phyloP scores from a whole-genome alignment of 2,888 invertebrate species.

The Lepeophtheirus nordmannii region DNA sequence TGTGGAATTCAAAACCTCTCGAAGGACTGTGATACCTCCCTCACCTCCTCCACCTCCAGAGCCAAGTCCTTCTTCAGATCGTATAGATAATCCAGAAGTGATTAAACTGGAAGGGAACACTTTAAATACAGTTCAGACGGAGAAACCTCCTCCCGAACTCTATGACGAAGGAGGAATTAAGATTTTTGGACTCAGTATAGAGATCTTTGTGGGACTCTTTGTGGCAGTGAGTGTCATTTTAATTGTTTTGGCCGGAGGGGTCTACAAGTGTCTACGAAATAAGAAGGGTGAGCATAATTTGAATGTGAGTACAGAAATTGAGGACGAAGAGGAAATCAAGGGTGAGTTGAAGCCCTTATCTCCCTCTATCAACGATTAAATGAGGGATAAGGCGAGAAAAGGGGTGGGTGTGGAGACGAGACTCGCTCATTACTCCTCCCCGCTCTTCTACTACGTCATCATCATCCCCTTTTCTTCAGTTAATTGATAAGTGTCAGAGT shows the following conservation, averaged over 20 bases:
- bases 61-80: not conserved
- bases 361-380: slow-evolving; percentile 5
- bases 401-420: too few relatives aligned
- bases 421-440: too few relatives aligned
- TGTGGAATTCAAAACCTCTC: slow-evolving; percentile 12
- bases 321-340: not conserved
- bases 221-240: not conserved
- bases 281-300: not conserved
- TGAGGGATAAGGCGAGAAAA: not conserved
- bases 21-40: not conserved
- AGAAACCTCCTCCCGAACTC: not conserved
- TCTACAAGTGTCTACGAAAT: not conserved
- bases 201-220: not conserved
- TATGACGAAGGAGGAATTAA: not conserved
- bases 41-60: not conserved
- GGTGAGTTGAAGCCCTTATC: not conserved
- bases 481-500: too few relatives aligned
- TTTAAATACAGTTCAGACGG: not conserved
- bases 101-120: not conserved
- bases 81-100: not conserved
- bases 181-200: not conserved
- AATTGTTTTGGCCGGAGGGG: not conserved
- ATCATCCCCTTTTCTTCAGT: too few relatives aligned
- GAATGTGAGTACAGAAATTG: not conserved
- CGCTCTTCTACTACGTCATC: too few relatives aligned